Evolutionary conservation across 2,113 vertebrate genomes (phyloP), one percentile per base, ranked within the genome.

Genomic region (Rhinopithecus roxellana): DNA sequence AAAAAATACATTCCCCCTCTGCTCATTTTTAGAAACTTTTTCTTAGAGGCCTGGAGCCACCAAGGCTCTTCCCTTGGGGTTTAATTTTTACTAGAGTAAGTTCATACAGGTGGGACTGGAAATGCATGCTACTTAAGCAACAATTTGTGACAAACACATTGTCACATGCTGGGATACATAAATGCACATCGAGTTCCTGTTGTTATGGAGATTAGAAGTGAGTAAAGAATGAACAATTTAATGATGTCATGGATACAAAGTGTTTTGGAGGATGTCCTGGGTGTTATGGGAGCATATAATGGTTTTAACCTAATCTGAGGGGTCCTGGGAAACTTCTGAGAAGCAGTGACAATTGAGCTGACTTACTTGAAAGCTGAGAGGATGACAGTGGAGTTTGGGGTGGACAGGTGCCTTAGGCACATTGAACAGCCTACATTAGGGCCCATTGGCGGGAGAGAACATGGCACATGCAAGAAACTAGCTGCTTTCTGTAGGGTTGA

Each of bases 21-120:
- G 23, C 90, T 96, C 84, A 43, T 79, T 96, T 96, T 95, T 45
- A 81, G 86, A 94, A 89, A 78, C 25, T 45, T 94, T 88, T 86
- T 64, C 87, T 61, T 59, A 45, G n/a, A 72, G 75, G 40, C 45
- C 95, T 59, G 67, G 87, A 74, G 32, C 22, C 67, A 30, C 69
- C 67, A 2, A 70, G 43, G 13, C 30, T 61, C 72, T 45, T 69
- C 72, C 52, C 23, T 25, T 59, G 90, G 77, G 52, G 74, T 59
- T 85, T 69, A 25, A 22, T 45, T 96, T 93, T 92, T 40, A 50
- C 1, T 3, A 83, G 17, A 77, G 27, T 90, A n/a, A 92, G 78
- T 61, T 67, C 78, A 6, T 13, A 35, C 30, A 85, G 70, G 82
- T 67, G 78, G 94, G 78, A 14, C 45, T 55, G 61, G 92, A 92